These are phyloP conservation scores for Napeogenes inachia DNA, from an alignment of 2,888 invertebrate genomes.

Conservation along the genomic window DNA sequence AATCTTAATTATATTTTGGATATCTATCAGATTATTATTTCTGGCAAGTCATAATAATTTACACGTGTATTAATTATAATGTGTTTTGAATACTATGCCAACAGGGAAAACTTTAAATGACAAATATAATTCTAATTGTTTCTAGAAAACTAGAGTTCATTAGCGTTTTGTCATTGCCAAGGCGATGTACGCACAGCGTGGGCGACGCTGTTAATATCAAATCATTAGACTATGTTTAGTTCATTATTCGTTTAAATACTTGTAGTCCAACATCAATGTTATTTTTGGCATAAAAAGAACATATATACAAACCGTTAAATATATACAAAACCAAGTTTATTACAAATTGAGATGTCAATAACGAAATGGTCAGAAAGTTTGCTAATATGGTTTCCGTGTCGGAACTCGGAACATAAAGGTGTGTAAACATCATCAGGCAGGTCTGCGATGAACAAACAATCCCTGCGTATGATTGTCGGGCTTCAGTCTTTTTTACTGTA, in stretches of 20 bases:
- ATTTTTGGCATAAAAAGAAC: no score
- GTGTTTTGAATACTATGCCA: conserved; percentile 19
- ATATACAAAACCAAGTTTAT: neutral
- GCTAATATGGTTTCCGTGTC: conserved; percentile 27
- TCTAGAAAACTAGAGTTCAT: conserved; percentile 59
- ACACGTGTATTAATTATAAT: neutral
- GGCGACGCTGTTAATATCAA: conserved; percentile 39
- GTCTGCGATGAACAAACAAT: conserved; percentile 59
- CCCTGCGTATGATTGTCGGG: conserved; percentile 64
- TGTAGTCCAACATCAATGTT: no score
- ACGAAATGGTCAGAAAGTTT: conserved; percentile 1
- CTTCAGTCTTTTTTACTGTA: conserved; percentile 56
- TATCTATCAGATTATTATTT: neutral
- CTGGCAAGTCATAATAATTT: neutral
- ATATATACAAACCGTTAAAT: no score
- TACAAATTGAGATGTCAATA: neutral
- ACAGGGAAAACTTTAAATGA: conserved; percentile 35
- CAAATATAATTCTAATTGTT: conserved; percentile 40
- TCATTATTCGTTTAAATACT: no score
- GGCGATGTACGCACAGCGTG: conserved; percentile 44
- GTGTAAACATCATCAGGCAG: conserved; percentile 70
- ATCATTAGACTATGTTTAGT: conserved; percentile 13
- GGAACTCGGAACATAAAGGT: conserved; percentile 43
- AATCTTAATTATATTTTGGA: no score
- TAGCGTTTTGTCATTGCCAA: conserved; percentile 68